Conservation (phyloP, 2,888 invertebrate species). For the Caenorhabditis uteleia region DNA sequence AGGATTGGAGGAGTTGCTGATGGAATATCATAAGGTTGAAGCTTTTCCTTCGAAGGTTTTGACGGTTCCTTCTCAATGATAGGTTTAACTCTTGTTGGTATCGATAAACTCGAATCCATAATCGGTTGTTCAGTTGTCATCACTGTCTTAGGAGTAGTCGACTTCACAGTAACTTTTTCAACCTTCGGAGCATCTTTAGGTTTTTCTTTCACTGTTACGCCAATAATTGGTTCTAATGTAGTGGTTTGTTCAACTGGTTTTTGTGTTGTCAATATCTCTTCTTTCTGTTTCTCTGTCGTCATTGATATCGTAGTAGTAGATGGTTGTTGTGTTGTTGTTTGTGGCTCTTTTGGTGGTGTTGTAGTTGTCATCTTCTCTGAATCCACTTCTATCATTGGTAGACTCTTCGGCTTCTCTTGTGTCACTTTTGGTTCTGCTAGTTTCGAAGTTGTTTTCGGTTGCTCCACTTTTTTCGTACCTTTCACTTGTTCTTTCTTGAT, state of each 20-base stretch:
- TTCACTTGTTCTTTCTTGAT: too few species aligned
- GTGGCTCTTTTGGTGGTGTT: not conserved
- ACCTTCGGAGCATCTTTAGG: not conserved
- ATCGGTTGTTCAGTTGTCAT: slow-evolving; percentile 10
- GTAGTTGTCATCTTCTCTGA: too few species aligned
- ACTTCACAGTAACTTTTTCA: not conserved
- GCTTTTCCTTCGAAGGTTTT: not conserved
- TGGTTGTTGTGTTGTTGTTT: not conserved
- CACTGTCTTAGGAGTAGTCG: slow-evolving; percentile 7
- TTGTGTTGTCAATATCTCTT: too few species aligned
- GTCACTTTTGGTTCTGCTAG: too few species aligned
- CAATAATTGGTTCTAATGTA: not conserved
- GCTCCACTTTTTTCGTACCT: too few species aligned
- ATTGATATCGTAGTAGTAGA: not conserved
- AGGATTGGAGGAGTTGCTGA: slow-evolving; percentile 11
- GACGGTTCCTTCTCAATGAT: not conserved
- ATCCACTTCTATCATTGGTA: too few species aligned
- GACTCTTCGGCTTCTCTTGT: too few species aligned
- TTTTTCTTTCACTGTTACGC: not conserved
- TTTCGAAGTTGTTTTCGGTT: too few species aligned
- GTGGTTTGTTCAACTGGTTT: too few species aligned
- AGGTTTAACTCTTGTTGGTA: slow-evolving; percentile 5
- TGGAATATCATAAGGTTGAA: not conserved
- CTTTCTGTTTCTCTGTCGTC: not conserved
- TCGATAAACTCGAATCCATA: too few species aligned